Evolutionary conservation across 2,113 vertebrate species (phyloP).

Genomic region (Megaleporinus macrocephalus): DNA sequence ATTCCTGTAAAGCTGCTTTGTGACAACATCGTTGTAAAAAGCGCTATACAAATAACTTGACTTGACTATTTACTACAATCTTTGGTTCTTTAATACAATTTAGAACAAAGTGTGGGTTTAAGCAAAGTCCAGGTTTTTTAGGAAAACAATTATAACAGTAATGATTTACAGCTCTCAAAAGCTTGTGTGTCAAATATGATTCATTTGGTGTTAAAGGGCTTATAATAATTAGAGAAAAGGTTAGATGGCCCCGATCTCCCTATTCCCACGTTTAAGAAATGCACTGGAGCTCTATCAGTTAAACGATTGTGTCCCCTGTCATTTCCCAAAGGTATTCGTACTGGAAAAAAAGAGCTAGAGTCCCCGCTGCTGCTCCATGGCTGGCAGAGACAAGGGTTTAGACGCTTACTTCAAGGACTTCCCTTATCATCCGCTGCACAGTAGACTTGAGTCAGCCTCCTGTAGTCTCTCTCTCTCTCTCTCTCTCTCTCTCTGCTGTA

Average conservation of each 20-base stretch:
- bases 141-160: too few species aligned
- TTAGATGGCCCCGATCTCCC: too few species aligned
- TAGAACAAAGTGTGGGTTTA: too few species aligned
- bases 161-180: too few species aligned
- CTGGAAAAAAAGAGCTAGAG: not conserved
- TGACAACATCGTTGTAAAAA: too few species aligned
- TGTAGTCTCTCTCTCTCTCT: constrained; percentile 4
- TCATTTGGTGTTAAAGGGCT: not conserved
- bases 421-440: constrained; percentile 50
- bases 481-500: not conserved
- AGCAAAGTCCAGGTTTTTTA: too few species aligned
- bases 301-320: not conserved
- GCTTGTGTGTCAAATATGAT: too few species aligned
- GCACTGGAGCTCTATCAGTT: not conserved
- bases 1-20: too few species aligned
- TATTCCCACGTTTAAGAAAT: not conserved
- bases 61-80: too few species aligned
- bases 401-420: constrained; percentile 51
- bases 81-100: too few species aligned
- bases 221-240: too few species aligned
- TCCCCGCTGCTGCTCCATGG: not conserved
- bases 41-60: too few species aligned
- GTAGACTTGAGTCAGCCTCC: constrained; percentile 22
- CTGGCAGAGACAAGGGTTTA: not conserved
- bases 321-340: not conserved